Evolutionary conservation across 2,113 vertebrate species (phyloP).

Genomic region (Sylvicapra grimmia): DNA sequence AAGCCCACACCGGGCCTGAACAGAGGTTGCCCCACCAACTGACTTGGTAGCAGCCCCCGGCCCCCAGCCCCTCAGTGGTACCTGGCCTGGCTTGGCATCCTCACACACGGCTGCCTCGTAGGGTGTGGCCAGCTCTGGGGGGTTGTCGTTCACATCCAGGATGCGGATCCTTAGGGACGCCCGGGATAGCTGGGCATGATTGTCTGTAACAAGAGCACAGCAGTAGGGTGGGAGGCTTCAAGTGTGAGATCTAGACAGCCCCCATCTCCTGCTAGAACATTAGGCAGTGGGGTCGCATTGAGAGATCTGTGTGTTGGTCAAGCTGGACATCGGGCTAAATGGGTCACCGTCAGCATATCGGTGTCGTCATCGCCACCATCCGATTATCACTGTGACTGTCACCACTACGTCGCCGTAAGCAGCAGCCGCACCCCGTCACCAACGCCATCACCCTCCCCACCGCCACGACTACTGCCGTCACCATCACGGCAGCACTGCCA

Average conservation of each 20-base stretch:
- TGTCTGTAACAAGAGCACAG: slow-evolving; percentile 81
- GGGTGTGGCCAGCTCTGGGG: slow-evolving; percentile 93
- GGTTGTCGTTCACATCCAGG: slow-evolving; percentile 97
- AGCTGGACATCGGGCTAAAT: neutral
- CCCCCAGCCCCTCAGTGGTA: slow-evolving; percentile 55
- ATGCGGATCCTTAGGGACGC: slow-evolving; percentile 91
- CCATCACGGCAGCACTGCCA: neutral
- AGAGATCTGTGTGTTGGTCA: neutral
- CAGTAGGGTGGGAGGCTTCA: neutral
- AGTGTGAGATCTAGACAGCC: neutral
- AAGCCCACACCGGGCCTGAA: neutral
- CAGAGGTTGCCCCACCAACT: neutral
- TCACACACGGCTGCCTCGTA: slow-evolving; percentile 94
- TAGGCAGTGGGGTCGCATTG: neutral
- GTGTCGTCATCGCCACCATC: neutral
- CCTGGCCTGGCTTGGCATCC: slow-evolving; percentile 95
- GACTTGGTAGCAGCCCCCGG: neutral
- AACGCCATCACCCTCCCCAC: rapidly evolving
- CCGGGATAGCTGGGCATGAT: slow-evolving; percentile 88
- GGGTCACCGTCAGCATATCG: neutral
- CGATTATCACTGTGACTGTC: too few relatives aligned
- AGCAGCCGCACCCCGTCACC: neutral
- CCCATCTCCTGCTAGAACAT: neutral
- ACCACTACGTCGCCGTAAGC: rapidly evolving
- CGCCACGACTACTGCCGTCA: neutral